Evolutionary conservation across 2,113 vertebrate species (phyloP), one percentile per base, ranked within the genome.

Genomic region (Dicentrarchus labrax): DNA sequence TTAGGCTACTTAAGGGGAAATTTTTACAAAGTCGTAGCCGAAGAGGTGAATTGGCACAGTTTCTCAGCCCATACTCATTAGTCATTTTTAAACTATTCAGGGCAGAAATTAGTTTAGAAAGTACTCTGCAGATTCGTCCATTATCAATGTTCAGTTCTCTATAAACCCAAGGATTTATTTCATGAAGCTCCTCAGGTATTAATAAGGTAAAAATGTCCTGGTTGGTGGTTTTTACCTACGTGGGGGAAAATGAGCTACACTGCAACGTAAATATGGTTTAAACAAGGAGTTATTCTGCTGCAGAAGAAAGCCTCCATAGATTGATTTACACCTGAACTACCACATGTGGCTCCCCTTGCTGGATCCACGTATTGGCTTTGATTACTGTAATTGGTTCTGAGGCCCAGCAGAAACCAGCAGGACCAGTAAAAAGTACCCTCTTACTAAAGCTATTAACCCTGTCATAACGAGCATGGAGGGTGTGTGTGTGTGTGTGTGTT

Each of bases 351-450:
- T 78, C 61, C 70, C 77, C 65, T 76, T 72, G 65, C 80, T 78
- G 30, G 17, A 56, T 72, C 84, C 75, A 60, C 79, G 53, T 72
- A 79, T 86, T 87, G 80, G 69, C 87, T 91, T 75, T 93, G 88
- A 91, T 93, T 90, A 91, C 83, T 90, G 70, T 93, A 93, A 91
- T 91, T 88, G 91, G 90, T 83, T 77, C 68, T 74, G 90, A 82
- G 90, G 89, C 89, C 84, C 89, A 57, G 70, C 84, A 84, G 78
- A 88, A 70, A 80, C 81, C 88, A 70, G 85, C 53, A 83, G 82
- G 38, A 75, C 79, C 72, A 51, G 85, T 84, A 83, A 83, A 68
- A 76, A 57, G 69, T 21, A 56, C 78, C 85, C 87, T 66, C 88
- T 86, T 77, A 73, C 78, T 73, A 82, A 89, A 85, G 85, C 81